Evolutionary conservation across 2,797 vertebrate species (phyloP).

Genomic region (Setipinna tenuifilis): DNA sequence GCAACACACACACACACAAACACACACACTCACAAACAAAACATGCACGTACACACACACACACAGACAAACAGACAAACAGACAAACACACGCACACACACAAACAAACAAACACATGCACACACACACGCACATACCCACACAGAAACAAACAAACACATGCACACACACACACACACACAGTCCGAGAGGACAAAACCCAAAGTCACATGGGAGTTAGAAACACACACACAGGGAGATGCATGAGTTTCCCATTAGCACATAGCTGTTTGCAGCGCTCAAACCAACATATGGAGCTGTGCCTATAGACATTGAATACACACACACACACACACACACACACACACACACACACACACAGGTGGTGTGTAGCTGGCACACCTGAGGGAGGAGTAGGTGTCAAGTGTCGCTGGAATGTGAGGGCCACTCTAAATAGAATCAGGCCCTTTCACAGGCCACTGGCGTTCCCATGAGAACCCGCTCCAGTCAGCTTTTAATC

Average conservation of each 20-base stretch:
- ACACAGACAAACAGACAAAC: neutral
- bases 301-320: neutral
- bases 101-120: neutral
- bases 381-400: slow-evolving; percentile 54
- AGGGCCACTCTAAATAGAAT: slow-evolving; percentile 42
- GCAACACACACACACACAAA: neutral
- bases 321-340: neutral
- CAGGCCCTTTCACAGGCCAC: slow-evolving; percentile 32
- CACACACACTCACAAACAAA: neutral
- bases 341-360: slow-evolving; percentile 14
- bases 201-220: neutral
- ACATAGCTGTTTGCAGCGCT: neutral
- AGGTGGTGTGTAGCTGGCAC: slow-evolving; percentile 42
- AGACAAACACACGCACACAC: neutral
- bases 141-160: neutral
- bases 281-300: neutral
- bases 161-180: neutral
- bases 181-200: neutral
- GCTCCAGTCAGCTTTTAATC: neutral
- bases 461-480: slow-evolving; percentile 60
- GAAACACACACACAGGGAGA: neutral
- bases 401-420: slow-evolving; percentile 53
- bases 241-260: neutral
- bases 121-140: neutral
- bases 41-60: neutral